A percentile compares a stretch with the other conserved stretches of the same genome.
phyloP scores from a whole-genome alignment of 2,797 vertebrate species.

The Toxotes lorentzi region DNA sequence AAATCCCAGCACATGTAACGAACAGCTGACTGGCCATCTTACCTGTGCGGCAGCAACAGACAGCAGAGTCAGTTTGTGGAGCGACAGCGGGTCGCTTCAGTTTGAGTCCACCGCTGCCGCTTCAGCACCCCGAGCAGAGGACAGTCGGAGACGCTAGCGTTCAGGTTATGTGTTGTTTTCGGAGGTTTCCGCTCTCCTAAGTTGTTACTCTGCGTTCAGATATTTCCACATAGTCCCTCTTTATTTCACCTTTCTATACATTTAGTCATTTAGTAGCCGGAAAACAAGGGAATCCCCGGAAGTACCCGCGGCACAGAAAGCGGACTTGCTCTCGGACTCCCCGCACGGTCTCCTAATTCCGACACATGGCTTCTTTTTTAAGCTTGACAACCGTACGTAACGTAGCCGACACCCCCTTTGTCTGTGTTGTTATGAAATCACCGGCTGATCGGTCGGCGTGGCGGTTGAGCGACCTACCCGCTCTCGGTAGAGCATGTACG shows the following conservation, averaged over 20 bases:
- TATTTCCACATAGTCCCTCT: not conserved
- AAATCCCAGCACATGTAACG: not conserved
- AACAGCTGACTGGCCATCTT: conserved; percentile 42
- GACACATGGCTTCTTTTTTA: conserved; percentile 71
- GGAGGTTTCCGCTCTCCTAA: conserved; percentile 8
- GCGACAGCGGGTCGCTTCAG: conserved; percentile 35
- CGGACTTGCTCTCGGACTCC: conserved; percentile 27
- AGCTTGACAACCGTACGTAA: conserved; percentile 58
- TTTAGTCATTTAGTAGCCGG: not conserved
- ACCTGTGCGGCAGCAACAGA: conserved; percentile 59
- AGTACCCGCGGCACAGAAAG: conserved; percentile 16
- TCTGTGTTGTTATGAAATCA: conserved; percentile 66
- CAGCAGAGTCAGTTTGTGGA: conserved; percentile 14
- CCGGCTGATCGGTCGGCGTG: conserved; percentile 42
- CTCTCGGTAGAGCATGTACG: conserved; percentile 46
- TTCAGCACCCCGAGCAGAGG: conserved; percentile 56
- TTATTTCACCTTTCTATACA: conserved; percentile 12
- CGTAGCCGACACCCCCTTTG: conserved; percentile 67
- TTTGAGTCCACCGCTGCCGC: conserved; percentile 51
- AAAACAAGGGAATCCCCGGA: conserved; percentile 67
- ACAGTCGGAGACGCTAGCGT: conserved; percentile 34
- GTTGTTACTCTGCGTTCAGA: not conserved
- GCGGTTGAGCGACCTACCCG: conserved; percentile 31
- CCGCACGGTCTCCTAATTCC: conserved; percentile 67
- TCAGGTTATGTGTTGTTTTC: conserved; percentile 22